Evolutionary conservation across 2,888 invertebrate genomes (phyloP).

Genomic region (Orthosia gothica): DNA sequence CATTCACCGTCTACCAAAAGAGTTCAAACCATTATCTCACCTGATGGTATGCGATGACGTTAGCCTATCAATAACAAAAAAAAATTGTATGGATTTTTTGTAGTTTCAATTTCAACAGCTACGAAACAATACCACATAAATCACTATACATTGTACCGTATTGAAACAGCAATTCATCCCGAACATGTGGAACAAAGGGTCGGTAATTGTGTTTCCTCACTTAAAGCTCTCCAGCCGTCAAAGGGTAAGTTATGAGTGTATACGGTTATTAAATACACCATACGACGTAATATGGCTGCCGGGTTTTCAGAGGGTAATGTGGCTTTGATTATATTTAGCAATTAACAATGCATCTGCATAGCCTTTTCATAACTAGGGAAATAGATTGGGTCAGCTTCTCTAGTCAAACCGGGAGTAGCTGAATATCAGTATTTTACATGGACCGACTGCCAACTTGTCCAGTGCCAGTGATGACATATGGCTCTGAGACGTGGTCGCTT

Average conservation of each 20-base stretch:
- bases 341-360: background rate
- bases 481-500: too few relatives aligned
- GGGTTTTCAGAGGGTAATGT: background rate
- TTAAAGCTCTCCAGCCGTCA: constrained; percentile 33
- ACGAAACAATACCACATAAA: background rate
- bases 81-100: background rate
- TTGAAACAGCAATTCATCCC: constrained; percentile 34
- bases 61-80: too few relatives aligned
- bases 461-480: too few relatives aligned
- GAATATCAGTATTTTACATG: too few relatives aligned
- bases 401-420: too few relatives aligned
- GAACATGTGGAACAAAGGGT: constrained; percentile 26
- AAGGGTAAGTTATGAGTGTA: constrained; percentile 34
- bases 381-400: too few relatives aligned
- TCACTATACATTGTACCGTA: background rate
- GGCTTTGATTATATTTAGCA: background rate
- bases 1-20: too few relatives aligned
- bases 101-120: background rate
- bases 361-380: too few relatives aligned
- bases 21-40: too few relatives aligned
- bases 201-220: constrained; percentile 30
- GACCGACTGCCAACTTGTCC: too few relatives aligned
- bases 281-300: background rate
- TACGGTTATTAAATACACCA: constrained; percentile 16
- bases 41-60: too few relatives aligned